Percentiles rank a stretch among this genome's conserved stretches.
These are phyloP conservation scores for Phocides pigmalion DNA, from an alignment of 1,140 invertebrate genomes.

Conservation along the genomic window DNA sequence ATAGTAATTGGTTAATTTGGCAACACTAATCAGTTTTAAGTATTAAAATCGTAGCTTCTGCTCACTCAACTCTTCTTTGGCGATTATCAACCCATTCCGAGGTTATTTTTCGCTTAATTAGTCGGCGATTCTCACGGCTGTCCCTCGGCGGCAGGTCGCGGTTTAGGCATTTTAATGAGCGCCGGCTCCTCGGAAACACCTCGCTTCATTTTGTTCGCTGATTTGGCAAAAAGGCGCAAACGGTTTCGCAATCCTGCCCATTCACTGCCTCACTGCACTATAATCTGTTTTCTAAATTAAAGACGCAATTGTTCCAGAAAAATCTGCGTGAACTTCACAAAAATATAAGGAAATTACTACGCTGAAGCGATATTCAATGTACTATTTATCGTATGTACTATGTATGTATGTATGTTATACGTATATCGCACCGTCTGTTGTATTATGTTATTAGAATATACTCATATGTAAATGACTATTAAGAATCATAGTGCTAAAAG, in stretches of 20 bases:
- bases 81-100: constrained; percentile 16
- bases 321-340: not conserved
- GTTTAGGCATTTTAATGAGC: constrained; percentile 35
- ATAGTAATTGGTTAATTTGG: no score
- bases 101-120: constrained; percentile 36
- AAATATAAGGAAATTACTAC: no score
- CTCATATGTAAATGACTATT: no score
- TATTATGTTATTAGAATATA: no score
- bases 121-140: constrained; percentile 30
- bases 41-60: not conserved
- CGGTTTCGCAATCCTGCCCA: not conserved
- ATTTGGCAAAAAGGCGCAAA: constrained; percentile 31
- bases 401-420: no score
- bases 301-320: constrained; percentile 3
- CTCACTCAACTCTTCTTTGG: not conserved
- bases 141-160: constrained; percentile 16
- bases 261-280: not conserved
- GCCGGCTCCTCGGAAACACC: constrained; percentile 25
- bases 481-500: not conserved
- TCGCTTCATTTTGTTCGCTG: constrained; percentile 31
- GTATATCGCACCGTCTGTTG: no score
- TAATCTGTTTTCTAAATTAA: not conserved
- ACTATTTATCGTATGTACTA: no score
- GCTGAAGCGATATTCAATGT: no score
- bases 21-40: not conserved